Evolutionary conservation across 1,140 invertebrate genomes (phyloP).

Genomic region (Drosophila orosa): DNA sequence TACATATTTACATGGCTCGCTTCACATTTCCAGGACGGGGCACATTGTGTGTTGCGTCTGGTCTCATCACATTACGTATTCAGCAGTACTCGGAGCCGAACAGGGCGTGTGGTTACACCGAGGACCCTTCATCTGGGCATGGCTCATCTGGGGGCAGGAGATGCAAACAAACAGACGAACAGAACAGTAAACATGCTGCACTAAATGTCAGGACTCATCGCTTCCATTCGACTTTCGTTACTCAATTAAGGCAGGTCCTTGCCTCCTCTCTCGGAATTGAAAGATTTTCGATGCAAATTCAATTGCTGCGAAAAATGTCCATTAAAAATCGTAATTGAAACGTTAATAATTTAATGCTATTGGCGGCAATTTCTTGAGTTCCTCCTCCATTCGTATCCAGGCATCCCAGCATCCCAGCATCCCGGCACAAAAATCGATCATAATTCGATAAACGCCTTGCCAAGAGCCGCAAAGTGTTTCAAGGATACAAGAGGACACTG

Average conservation of each 20-base stretch:
- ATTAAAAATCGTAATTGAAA: constrained; percentile 77
- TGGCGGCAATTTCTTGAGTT: constrained; percentile 64
- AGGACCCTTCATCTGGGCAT: background rate
- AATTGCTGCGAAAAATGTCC: constrained; percentile 66
- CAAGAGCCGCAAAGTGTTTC: constrained; percentile 23
- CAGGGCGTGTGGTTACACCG: constrained; percentile 24
- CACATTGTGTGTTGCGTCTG: constrained; percentile 54
- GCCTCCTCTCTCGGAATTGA: constrained; percentile 7
- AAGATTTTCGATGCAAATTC: constrained; percentile 51
- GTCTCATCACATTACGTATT: constrained; percentile 76
- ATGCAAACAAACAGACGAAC: constrained; percentile 17
- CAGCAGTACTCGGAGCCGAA: constrained; percentile 46
- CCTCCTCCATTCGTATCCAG: constrained; percentile 8
- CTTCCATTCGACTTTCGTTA: constrained; percentile 17
- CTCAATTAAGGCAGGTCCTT: constrained; percentile 23
- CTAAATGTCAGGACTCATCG: constrained; percentile 18
- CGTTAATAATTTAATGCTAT: constrained; percentile 79
- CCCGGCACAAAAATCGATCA: constrained; percentile 68
- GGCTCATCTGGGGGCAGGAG: background rate
- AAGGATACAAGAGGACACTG: constrained; percentile 6
- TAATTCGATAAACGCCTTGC: constrained; percentile 71
- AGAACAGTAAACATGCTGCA: constrained; percentile 28
- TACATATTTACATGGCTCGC: constrained; percentile 77
- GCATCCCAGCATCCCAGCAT: constrained; percentile 17
- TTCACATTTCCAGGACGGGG: constrained; percentile 33